phyloP scores from a whole-genome alignment of 2,888 invertebrate genomes.

The Nephrocerus scutellatus region DNA sequence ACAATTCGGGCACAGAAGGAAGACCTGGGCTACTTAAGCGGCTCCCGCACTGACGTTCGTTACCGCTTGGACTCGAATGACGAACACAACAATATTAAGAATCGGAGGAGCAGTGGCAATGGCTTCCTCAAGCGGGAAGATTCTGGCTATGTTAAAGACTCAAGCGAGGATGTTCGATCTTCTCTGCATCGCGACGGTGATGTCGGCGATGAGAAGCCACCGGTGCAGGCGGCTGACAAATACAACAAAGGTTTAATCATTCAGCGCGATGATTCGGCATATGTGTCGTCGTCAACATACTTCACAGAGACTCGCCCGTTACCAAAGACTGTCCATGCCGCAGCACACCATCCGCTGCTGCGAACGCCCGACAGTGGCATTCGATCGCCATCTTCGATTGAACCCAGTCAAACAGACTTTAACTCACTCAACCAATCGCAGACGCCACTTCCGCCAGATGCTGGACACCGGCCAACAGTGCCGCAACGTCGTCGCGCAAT shows the following conservation, averaged over 20 bases:
- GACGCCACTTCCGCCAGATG: constrained; percentile 2
- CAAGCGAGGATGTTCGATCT: constrained; percentile 35
- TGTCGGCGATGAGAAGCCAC: constrained; percentile 38
- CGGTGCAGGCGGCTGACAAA: constrained; percentile 14
- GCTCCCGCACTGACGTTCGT: constrained; percentile 34
- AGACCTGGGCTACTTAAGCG: constrained; percentile 34
- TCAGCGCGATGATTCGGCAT: constrained; percentile 54
- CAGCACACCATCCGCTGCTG: too few relatives aligned
- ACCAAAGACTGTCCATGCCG: too few relatives aligned
- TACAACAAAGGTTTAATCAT: constrained; percentile 50
- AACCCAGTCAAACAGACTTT: too few relatives aligned
- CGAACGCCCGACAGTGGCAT: too few relatives aligned
- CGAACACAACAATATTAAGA: constrained; percentile 19
- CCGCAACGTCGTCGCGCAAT: constrained; percentile 60
- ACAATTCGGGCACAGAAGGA: constrained; percentile 36
- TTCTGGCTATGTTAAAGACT: constrained; percentile 32
- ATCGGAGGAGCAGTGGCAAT: too few relatives aligned
- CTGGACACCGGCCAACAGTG: constrained; percentile 52
- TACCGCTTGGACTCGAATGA: constrained; percentile 30
- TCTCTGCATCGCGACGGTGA: constrained; percentile 49
- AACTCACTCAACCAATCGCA: too few relatives aligned
- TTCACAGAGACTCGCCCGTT: constrained; percentile 54
- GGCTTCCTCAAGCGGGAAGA: constrained; percentile 31
- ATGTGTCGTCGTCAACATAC: constrained; percentile 54
- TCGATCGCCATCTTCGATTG: constrained; percentile 16